Evolutionary conservation across 2,113 vertebrate species (phyloP).

Genomic region (Silurus meridionalis): DNA sequence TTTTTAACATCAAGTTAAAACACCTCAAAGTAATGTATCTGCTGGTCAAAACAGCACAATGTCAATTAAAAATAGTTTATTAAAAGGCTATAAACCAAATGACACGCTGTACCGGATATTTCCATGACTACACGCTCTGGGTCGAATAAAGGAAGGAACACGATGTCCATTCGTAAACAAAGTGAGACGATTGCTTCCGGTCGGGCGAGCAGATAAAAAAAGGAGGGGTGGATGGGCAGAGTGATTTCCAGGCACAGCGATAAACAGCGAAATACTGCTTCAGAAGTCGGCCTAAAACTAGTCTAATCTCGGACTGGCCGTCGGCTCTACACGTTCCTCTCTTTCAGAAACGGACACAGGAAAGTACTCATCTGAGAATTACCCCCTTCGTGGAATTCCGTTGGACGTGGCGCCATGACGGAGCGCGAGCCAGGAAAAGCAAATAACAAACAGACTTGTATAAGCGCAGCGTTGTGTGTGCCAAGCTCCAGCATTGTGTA

Average conservation of each 20-base stretch:
- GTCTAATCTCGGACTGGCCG: not conserved
- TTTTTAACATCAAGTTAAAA: not conserved
- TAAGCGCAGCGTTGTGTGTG: not conserved
- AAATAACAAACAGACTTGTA: not conserved
- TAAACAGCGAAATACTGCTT: slow-evolving; percentile 9
- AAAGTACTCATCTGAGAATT: slow-evolving; percentile 15
- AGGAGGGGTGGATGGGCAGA: not conserved
- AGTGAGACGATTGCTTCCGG: slow-evolving; percentile 47
- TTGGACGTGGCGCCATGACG: not conserved
- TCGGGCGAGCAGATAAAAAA: slow-evolving; percentile 18
- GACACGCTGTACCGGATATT: slow-evolving; percentile 9
- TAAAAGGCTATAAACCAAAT: slow-evolving; percentile 5
- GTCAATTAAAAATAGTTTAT: not conserved
- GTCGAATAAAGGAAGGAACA: slow-evolving; percentile 47
- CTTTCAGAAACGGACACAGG: slow-evolving; percentile 25
- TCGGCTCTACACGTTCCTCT: not conserved
- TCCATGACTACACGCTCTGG: slow-evolving; percentile 28
- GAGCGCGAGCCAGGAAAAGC: not conserved
- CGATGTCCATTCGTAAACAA: slow-evolving; percentile 49
- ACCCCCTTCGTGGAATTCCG: slow-evolving; percentile 27
- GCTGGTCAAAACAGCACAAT: not conserved
- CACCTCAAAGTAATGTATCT: not conserved
- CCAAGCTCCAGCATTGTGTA: not conserved
- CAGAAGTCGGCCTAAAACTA: not conserved
- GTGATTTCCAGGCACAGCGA: slow-evolving; percentile 15